Evolutionary conservation across 1,140 invertebrate species (phyloP), one percentile per base, ranked within the genome.

Genomic region (Drosophila tristis): DNA sequence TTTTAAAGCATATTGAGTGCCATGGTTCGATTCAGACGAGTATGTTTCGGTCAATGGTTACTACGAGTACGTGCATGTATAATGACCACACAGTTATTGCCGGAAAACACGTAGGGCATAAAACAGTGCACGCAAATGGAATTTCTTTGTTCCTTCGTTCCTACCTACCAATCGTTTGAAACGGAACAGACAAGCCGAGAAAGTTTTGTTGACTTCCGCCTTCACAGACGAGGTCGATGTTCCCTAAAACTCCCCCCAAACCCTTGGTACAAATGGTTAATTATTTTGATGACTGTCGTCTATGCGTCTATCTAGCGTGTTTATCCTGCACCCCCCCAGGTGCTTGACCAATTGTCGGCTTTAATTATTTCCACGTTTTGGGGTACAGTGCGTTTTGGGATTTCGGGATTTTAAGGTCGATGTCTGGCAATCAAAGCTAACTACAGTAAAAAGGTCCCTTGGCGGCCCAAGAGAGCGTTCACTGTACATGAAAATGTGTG

Each of bases 151-250:
- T 59, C 44, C 26, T 70, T 58, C 64, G 35, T 23, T 35, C 9
- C 35, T 39, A 4, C 9, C 35, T 39, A 2, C 11, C 35, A 13
- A 39, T 39, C 35, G 35, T 4, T 13, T 5, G 35, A 5, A 39
- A 39, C 20, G 51, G 16, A 11, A 20, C 67, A 55, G 58, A 61
- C 44, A 70, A 48, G 20, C 65, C 16, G n/a, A 13, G 20, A 54
- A 53, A 44, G 60, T 68, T 70, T 51, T 55, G 48, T 72, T 65
- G 54, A 65, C 56, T 80, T 74, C 73, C 73, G 48, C 59, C 53
- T 67, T 53, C 60, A 55, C 39, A 35, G 35, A 16, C 48, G 47
- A 70, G 80, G 73, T 85, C 78, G 74, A 63, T 86, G 80, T 29
- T 65, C 72, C 26, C 35, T 16, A 15, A 13, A 25, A 13, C n/a